Evolutionary conservation across 2,888 invertebrate species (phyloP), one percentile per base, ranked within the genome.

Genomic region (Ophion ventricosus): DNA sequence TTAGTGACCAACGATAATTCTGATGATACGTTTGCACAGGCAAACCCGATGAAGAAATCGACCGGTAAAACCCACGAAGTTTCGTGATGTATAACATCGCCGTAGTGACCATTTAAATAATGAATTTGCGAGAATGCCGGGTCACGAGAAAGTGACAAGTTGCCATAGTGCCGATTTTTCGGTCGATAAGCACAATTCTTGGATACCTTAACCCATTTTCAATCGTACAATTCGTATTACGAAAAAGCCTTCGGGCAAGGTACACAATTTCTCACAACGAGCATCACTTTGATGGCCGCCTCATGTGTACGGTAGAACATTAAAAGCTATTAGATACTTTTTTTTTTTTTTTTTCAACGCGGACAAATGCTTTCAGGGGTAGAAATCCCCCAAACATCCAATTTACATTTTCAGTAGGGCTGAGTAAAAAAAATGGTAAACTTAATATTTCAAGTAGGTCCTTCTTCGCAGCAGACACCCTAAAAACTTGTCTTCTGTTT

Each of bases 121-220:
- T 84, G 26, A 49, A 83, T 74, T 69, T 57, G 56, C 49, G 17
- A 64, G 75, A 77, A n/a, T 14, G 56, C 7, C 11, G 23, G 69
- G 67, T 35, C 59, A 56, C 69, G 43, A 73, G 67, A 77, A 69
- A 73, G 80, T 77, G 84, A 84, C 57, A 63, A 80, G 72, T 80
- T 66, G 70, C 25, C 59, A 54, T 23, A 49, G 78, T 23, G 78
- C 63, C 23, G 56, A 78, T 72, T 77, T 35, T 57, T 66, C 54
- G 73, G 43, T 84, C 80, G 80, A 73, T 73, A 25, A 25, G 7
- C 2, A 59, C n/a, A 26, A 43, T 3, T 40, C 10, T 56, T 17
- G 49, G 63, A 63, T 49, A 49, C 29, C 49, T 49, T 54, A 49
- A 25, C 29, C 54, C 11, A 14, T 40, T 40, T n/a, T 25, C 57